Evolutionary conservation across 2,888 invertebrate genomes (phyloP).

Genomic region (Coecobrya sp.): DNA sequence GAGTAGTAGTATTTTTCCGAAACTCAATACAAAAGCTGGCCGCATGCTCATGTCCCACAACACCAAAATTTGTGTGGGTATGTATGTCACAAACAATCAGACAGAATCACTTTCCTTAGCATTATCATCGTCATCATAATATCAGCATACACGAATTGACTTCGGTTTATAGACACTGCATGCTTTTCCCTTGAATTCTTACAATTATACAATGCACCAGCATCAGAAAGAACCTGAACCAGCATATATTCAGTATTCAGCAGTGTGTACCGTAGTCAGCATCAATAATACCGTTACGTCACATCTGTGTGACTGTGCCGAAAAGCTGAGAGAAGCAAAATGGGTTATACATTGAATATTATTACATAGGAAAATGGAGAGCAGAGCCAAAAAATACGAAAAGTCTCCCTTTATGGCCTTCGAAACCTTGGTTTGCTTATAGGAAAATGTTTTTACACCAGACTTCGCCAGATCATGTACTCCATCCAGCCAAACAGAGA

Average conservation of each 20-base stretch:
- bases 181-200: neutral
- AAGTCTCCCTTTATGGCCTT: slow-evolving; percentile 37
- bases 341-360: neutral
- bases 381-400: neutral
- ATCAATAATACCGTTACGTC: slow-evolving; percentile 23
- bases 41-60: neutral
- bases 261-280: slow-evolving; percentile 6
- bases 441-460: neutral
- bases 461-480: neutral
- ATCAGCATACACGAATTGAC: neutral
- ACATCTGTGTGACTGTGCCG: slow-evolving; percentile 4
- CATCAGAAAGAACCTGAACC: neutral
- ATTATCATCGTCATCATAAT: neutral
- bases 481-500: neutral
- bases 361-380: neutral
- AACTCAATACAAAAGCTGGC: neutral
- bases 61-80: neutral
- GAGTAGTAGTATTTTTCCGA: neutral
- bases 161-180: neutral
- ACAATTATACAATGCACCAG: slow-evolving; percentile 28
- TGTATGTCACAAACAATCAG: slow-evolving; percentile 29
- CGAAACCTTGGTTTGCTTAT: neutral
- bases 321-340: neutral
- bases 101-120: slow-evolving; percentile 16
- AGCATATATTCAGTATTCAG: too few relatives aligned